These are phyloP conservation scores for Calameuta pallipes DNA, from an alignment of 2,888 invertebrate species.

Conservation along the genomic window DNA sequence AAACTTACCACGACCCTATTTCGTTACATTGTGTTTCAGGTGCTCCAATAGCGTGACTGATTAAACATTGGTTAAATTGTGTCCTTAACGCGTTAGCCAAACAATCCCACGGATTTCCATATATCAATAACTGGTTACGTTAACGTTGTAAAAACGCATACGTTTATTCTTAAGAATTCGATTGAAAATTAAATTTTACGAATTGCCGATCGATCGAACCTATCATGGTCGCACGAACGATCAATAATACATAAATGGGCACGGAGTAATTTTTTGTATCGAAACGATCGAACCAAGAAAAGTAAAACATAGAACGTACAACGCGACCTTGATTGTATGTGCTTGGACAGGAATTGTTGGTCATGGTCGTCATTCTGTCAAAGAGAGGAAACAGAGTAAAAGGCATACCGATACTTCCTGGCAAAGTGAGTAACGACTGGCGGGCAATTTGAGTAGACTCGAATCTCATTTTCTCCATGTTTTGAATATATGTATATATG, in stretches of 20 bases:
- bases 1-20: not conserved
- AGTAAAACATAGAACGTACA: constrained; percentile 2
- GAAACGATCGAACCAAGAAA: constrained; percentile 6
- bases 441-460: not conserved
- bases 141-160: not conserved
- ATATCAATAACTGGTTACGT: not conserved
- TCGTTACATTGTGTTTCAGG: not conserved
- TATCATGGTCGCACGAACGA: not conserved
- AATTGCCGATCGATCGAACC: not conserved
- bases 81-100: not conserved
- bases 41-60: not conserved
- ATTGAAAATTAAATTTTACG: not conserved
- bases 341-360: not conserved
- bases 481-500: not conserved
- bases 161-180: not conserved
- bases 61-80: not conserved
- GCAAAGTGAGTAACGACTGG: not conserved
- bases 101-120: not conserved
- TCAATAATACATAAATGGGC: not conserved
- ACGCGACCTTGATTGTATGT: constrained; percentile 4
- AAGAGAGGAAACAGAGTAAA: constrained; percentile 45
- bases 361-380: constrained; percentile 24
- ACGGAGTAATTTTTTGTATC: not conserved
- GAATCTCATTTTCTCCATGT: not conserved
- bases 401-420: constrained; percentile 30